A percentile compares a stretch with the other conserved stretches of the same genome.
These are phyloP conservation scores for Drosophila vallismaia DNA, from an alignment of 2,888 invertebrate species.

Conservation along the genomic window DNA sequence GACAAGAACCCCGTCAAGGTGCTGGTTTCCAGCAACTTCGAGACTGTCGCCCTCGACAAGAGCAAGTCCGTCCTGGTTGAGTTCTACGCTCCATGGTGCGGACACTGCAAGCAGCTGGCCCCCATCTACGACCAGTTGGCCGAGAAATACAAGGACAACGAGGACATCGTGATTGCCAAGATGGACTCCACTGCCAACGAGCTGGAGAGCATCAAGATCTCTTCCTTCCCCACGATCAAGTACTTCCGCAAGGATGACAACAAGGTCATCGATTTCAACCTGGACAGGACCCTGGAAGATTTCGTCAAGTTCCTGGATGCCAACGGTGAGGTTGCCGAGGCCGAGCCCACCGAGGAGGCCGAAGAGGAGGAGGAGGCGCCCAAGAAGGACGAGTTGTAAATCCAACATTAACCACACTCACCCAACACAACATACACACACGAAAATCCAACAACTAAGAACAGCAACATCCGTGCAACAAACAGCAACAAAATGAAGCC, in stretches of 20 bases:
- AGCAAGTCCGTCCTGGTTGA: conserved; percentile 97
- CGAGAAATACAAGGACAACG: conserved; percentile 94
- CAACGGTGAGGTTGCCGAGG: conserved; percentile 91
- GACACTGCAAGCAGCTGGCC: conserved; percentile 98
- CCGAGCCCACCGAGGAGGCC: conserved; percentile 81
- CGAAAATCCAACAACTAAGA: conserved; percentile 54
- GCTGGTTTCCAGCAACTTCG: conserved; percentile 97
- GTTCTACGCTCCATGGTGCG: conserved; percentile 99
- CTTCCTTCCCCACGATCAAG: conserved; percentile 97
- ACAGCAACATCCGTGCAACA: conserved; percentile 53
- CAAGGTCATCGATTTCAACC: conserved; percentile 95
- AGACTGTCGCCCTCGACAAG: conserved; percentile 94
- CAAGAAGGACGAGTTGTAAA: conserved; percentile 84
- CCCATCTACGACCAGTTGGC: conserved; percentile 98
- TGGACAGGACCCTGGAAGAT: conserved; percentile 97
- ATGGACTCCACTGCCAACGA: conserved; percentile 99
- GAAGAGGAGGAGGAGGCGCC: conserved; percentile 80
- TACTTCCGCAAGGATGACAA: conserved; percentile 96
- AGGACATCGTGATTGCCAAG: conserved; percentile 96
- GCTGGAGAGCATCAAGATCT: conserved; percentile 96
- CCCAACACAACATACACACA: conserved; percentile 25
- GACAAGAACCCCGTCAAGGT: conserved; percentile 96
- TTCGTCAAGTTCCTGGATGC: conserved; percentile 97
- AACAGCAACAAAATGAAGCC: conserved; percentile 40
- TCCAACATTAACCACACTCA: conserved; percentile 47